Percentiles rank a stretch among this genome's conserved stretches.
Evolutionary conservation across 1,140 invertebrate genomes (phyloP).

Genomic region (Onthophagus taurus): DNA sequence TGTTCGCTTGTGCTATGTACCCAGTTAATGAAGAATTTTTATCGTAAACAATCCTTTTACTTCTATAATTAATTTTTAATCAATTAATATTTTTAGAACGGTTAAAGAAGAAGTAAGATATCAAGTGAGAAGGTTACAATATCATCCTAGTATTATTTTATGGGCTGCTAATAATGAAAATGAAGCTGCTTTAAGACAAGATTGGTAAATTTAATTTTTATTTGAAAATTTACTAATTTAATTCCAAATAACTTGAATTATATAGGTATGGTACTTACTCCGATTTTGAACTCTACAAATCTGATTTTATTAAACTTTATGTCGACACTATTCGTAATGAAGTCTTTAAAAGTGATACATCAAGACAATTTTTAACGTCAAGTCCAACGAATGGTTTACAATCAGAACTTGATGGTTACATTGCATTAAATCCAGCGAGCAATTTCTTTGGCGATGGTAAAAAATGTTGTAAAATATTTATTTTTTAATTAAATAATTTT

Average conservation of each 20-base stretch:
- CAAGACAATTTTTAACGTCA: constrained; percentile 66
- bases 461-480: neutral
- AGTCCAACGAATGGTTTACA: constrained; percentile 87
- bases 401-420: constrained; percentile 64
- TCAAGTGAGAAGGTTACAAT: constrained; percentile 74
- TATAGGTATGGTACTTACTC: constrained; percentile 52
- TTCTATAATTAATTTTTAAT: neutral
- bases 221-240: neutral
- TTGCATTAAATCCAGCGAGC: constrained; percentile 65
- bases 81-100: neutral
- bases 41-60: constrained; percentile 31
- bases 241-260: constrained; percentile 8
- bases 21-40: constrained; percentile 69
- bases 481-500: constrained; percentile 18
- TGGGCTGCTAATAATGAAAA: constrained; percentile 98
- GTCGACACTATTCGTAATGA: constrained; percentile 64
- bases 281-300: constrained; percentile 52
- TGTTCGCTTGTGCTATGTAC: constrained; percentile 97
- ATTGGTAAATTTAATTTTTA: constrained; percentile 51
- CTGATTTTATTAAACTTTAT: constrained; percentile 84
- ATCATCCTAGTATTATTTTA: constrained; percentile 81
- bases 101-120: constrained; percentile 73
- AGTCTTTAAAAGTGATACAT: constrained; percentile 51
- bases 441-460: constrained; percentile 79
- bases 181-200: constrained; percentile 74